phyloP scores from a whole-genome alignment of 2,797 vertebrate species.

The Ceyx erithaca region DNA sequence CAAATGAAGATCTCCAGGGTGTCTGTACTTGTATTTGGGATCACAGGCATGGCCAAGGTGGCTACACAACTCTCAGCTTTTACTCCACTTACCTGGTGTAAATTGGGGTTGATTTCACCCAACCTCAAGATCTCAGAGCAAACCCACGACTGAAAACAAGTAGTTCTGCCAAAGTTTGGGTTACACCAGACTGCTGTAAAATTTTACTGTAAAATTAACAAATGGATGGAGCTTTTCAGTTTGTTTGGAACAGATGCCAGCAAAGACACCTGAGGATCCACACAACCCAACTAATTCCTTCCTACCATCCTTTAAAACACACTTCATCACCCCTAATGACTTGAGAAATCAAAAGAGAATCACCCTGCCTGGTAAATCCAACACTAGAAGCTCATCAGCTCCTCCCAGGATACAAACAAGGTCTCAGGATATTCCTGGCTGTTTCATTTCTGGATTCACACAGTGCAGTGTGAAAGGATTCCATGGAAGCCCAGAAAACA shows the following conservation, averaged over 20 bases:
- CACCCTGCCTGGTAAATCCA: accelerated
- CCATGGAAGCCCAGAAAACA: neutral
- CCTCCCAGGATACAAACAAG: neutral
- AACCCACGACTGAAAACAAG: neutral
- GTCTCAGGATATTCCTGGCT: neutral
- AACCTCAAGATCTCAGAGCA: neutral
- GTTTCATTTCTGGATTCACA: neutral
- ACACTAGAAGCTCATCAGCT: neutral
- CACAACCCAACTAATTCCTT: neutral
- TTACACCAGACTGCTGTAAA: neutral
- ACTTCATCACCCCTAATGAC: neutral
- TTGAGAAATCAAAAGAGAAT: neutral
- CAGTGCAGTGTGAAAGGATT: neutral
- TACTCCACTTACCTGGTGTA: neutral
- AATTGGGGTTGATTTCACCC: neutral
- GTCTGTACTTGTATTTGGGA: neutral
- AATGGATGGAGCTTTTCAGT: neutral
- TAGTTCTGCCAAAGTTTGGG: neutral
- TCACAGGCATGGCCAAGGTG: neutral
- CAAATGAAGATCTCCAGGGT: neutral
- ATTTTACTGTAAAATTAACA: neutral
- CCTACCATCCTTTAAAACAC: neutral
- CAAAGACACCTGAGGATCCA: neutral
- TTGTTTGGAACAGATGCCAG: neutral
- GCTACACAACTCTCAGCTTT: neutral